These are phyloP conservation scores for Dynastes maya DNA, from an alignment of 2,888 invertebrate species.

Conservation along the genomic window DNA sequence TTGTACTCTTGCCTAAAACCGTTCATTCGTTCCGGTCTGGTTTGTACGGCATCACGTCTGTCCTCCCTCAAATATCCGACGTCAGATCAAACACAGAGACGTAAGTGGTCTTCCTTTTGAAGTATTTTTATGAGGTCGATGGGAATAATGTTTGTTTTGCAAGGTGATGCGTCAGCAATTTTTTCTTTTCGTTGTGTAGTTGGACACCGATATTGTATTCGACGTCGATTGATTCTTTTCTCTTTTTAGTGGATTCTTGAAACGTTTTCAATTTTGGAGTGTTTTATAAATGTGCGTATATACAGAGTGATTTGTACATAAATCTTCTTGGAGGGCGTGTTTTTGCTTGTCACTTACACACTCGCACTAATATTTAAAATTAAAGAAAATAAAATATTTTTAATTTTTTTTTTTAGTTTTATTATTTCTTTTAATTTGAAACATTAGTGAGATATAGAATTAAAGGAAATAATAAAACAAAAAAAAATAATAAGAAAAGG, in stretches of 20 bases:
- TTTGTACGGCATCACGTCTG: conserved; percentile 30
- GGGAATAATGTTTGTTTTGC: conserved; percentile 29
- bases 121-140: conserved; percentile 21
- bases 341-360: no score
- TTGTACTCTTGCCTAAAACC: conserved; percentile 37
- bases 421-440: no score
- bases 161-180: conserved; percentile 15
- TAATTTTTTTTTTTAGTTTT: no score
- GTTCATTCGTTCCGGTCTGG: conserved; percentile 34
- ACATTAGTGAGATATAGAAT: no score
- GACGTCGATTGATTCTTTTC: background rate
- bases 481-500: no score
- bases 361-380: no score
- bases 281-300: no score
- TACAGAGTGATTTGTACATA: no score
- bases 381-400: no score
- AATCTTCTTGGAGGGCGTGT: no score
- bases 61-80: conserved; percentile 21
- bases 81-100: conserved; percentile 29
- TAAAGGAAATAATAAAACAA: no score
- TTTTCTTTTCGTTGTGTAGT: background rate
- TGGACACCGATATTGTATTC: background rate
- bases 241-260: background rate
- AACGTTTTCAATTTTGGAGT: no score
- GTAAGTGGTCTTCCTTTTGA: conserved; percentile 25